Evolutionary conservation across 2,888 invertebrate genomes (phyloP).

Genomic region (Folsomia candida): DNA sequence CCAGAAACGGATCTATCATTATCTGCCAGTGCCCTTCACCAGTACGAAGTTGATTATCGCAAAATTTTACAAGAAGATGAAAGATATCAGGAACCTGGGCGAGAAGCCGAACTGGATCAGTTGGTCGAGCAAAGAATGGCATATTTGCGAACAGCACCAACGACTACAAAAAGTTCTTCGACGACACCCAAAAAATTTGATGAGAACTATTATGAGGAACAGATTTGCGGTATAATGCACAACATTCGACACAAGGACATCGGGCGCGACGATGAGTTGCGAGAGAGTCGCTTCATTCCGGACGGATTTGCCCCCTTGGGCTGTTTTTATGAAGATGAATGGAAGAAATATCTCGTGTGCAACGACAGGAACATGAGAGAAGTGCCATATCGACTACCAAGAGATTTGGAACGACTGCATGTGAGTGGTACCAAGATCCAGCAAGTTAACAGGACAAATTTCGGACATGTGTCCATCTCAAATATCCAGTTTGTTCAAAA

Average conservation of each 20-base stretch:
- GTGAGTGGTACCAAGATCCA: slow-evolving; percentile 24
- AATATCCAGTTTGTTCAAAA: slow-evolving; percentile 23
- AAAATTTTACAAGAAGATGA: not conserved
- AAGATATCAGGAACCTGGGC: not conserved
- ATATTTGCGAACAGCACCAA: not conserved
- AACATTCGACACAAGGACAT: not conserved
- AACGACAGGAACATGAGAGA: slow-evolving; percentile 19
- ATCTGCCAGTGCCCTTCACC: not conserved
- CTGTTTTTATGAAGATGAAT: slow-evolving; percentile 11
- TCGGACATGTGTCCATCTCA: slow-evolving; percentile 21
- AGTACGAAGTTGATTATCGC: not conserved
- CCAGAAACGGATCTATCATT: not conserved
- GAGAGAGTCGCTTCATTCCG: not conserved
- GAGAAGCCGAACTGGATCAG: not conserved
- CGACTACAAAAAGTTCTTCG: not conserved
- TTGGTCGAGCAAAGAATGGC: not conserved
- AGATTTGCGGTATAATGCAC: slow-evolving; percentile 1
- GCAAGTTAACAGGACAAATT: not conserved
- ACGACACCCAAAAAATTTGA: not conserved
- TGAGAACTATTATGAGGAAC: slow-evolving; percentile 4
- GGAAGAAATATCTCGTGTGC: slow-evolving; percentile 13
- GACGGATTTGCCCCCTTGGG: not conserved
- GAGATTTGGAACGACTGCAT: slow-evolving; percentile 6
- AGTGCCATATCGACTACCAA: slow-evolving; percentile 30
- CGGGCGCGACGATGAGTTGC: not conserved